Base-by-base conservation (phyloP, 2,113 vertebrate genomes). In the Psilopsiagon aurifrons region DNA sequence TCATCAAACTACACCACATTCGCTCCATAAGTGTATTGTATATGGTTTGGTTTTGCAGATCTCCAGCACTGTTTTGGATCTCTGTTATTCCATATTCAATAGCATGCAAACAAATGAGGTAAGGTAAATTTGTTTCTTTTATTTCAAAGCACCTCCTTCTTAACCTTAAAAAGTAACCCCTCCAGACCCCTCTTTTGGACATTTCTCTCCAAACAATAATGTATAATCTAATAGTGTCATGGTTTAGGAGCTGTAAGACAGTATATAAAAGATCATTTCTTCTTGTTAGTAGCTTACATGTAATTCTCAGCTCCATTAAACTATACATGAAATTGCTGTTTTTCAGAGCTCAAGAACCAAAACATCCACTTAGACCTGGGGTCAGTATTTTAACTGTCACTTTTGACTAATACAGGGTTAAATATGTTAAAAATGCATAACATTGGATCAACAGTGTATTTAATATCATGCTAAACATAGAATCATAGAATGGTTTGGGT, bases 51-150 rank as follows among this genome's bases (percentile, higher is more conserved):
- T 79, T 85, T 97, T 97, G 68, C 86, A 98, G 97, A 89, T 96
- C 66, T 92, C 89, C 80, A 97, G 55, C 86, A 97, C 95, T 73
- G 59, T 97, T 90, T 84, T 97, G 95, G 95, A 98, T 83, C 96
- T 98, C 46, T 98, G 97, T 86, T 98, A 97, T 43, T 96, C 96
- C 51, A 96, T 98, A 94, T 97, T 97, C 87, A 82, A 96, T 84
- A 95, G 91, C 85, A 83, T 96, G 96, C 80, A 92, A 62, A 90
- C 90, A 93, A 96, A 96, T 82, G 75, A 96, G 97, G 91, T 94
- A 94, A 96, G 79, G 10, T 44, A 9, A 22, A 57, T 52, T 51
- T 37, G 29, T 25, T 83, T 17, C 54, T 19, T 88, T 82, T 91
- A 17, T 47, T 79, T 85, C 47, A 80, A 89, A 95, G 44, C 17